phyloP scores from a whole-genome alignment of 2,113 vertebrate species.

The Sinocyclocheilus anophthalmus region DNA sequence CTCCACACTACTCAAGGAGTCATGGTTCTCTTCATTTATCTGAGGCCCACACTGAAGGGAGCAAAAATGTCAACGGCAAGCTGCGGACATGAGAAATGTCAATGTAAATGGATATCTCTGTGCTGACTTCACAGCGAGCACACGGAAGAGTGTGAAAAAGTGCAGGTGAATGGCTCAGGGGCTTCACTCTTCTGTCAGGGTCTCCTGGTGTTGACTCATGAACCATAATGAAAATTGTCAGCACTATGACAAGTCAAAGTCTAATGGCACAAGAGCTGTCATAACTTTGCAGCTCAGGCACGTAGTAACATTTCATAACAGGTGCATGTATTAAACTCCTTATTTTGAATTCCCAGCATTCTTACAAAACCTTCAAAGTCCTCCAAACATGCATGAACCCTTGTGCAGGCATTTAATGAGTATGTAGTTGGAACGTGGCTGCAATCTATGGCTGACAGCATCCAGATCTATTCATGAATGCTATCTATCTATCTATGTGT shows the following conservation, averaged over 20 bases:
- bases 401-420: neutral
- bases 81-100: neutral
- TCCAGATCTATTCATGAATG: neutral
- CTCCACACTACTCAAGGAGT: neutral
- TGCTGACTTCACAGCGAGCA: neutral
- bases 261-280: neutral
- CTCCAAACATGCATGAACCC: neutral
- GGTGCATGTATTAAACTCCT: neutral
- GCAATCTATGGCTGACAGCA: neutral
- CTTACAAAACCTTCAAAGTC: too few relatives aligned
- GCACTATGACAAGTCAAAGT: neutral
- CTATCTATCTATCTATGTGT: neutral
- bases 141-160: neutral
- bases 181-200: neutral
- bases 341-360: neutral
- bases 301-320: neutral
- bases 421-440: neutral
- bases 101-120: constrained; percentile 10
- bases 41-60: neutral
- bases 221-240: neutral
- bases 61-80: neutral
- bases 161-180: constrained; percentile 8
- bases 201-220: neutral
- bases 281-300: neutral
- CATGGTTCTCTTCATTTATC: neutral